Evolutionary conservation across 2,888 invertebrate species (phyloP).

Genomic region (Pocota personata): DNA sequence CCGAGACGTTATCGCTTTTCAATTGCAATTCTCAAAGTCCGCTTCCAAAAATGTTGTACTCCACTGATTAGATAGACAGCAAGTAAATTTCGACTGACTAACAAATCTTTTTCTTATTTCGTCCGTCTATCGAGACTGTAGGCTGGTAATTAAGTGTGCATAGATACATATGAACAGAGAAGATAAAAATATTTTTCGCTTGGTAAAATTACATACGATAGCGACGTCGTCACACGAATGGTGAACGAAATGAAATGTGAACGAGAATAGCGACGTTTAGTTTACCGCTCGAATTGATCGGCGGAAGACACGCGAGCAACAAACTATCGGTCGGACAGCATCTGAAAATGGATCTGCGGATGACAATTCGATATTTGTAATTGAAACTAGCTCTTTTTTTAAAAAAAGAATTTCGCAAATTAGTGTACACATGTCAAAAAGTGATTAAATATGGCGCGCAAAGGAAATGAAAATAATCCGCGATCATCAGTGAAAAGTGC

Average conservation of each 20-base stretch:
- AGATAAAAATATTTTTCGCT: slow-evolving; percentile 68
- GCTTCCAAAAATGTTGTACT: background rate
- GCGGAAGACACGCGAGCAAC: slow-evolving; percentile 36
- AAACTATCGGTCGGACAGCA: background rate
- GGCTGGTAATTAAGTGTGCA: slow-evolving; percentile 18
- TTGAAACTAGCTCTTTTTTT: background rate
- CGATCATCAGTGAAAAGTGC: slow-evolving; percentile 28
- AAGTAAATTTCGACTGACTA: background rate
- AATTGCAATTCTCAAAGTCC: slow-evolving; percentile 36
- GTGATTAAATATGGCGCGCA: slow-evolving; percentile 51
- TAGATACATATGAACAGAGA: slow-evolving; percentile 36
- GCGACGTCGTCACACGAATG: background rate
- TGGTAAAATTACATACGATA: slow-evolving; percentile 59
- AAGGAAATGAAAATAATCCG: slow-evolving; percentile 35
- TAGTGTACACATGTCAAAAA: background rate
- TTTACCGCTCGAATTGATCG: slow-evolving; percentile 63
- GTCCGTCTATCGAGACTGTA: background rate
- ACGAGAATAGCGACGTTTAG: slow-evolving; percentile 54
- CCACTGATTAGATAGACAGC: slow-evolving; percentile 17
- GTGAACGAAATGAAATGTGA: slow-evolving; percentile 54
- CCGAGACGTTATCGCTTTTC: background rate
- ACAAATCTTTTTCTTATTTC: slow-evolving; percentile 39
- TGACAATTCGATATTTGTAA: background rate
- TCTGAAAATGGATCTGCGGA: slow-evolving; percentile 26
- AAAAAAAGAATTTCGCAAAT: background rate